Conservation (phyloP, 2,888 invertebrate species). For the Ichneumon xanthorius region DNA sequence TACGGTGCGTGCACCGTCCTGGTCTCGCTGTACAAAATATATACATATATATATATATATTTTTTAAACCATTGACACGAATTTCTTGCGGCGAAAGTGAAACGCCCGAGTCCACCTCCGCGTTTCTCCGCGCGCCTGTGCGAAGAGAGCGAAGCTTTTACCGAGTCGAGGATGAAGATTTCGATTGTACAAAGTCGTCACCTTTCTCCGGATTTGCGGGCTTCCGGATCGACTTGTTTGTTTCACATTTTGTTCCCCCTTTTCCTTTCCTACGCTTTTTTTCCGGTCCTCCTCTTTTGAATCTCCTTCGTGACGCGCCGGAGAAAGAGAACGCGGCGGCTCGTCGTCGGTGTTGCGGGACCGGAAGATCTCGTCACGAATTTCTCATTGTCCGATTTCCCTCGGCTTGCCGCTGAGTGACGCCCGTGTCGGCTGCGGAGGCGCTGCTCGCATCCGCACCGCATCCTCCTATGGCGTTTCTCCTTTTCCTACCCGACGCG, state of each 20-base stretch:
- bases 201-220: conserved; percentile 64
- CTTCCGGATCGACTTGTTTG: conserved; percentile 44
- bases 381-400: conserved; percentile 62
- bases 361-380: conserved; percentile 56
- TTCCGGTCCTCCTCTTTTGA: not conserved
- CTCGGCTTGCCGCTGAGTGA: not conserved
- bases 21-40: conserved; percentile 25
- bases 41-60: not conserved
- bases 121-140: not conserved
- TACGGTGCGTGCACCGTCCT: not conserved
- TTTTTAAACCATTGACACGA: conserved; percentile 45
- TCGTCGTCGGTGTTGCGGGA: conserved; percentile 22
- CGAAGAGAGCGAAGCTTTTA: conserved; percentile 2
- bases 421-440: not conserved
- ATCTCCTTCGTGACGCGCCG: not conserved
- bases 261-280: not conserved
- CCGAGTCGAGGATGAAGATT: conserved; percentile 51
- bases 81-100: conserved; percentile 59
- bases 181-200: conserved; percentile 61
- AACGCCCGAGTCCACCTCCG: conserved; percentile 39
- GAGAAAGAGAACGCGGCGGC: not conserved
- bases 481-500: conserved; percentile 11
- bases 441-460: conserved; percentile 6
- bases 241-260: conserved; percentile 49
- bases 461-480: conserved; percentile 17